A percentile compares a stretch with the other conserved stretches of the same genome.
Conservation (phyloP, 2,113 vertebrate genomes). For the Microcebus tavaratra region DNA sequence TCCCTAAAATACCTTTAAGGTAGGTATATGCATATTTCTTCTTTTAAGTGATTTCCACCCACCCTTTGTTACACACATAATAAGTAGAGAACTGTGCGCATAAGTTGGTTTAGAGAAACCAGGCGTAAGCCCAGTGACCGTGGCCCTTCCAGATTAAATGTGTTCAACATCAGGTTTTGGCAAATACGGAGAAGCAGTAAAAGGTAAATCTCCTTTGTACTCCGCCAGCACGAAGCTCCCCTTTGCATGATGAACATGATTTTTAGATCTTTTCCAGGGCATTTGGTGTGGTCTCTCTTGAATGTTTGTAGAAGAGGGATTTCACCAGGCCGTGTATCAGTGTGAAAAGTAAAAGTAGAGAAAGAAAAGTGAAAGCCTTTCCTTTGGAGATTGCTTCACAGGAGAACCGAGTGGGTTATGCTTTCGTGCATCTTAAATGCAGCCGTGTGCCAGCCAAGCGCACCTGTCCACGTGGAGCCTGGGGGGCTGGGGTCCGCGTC, state of each 20-base stretch:
- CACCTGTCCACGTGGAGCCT: neutral
- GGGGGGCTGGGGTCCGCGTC: neutral
- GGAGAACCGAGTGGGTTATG: neutral
- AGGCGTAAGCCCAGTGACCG: neutral
- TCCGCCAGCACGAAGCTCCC: neutral
- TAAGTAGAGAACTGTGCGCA: neutral
- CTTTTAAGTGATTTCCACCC: neutral
- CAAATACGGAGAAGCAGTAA: neutral
- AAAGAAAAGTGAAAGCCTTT: neutral
- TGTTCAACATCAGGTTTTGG: neutral
- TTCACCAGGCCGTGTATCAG: neutral
- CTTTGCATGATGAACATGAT: neutral
- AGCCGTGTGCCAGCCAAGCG: rapidly evolving
- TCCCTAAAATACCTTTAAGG: neutral
- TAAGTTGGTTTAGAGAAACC: neutral
- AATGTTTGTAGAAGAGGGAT: neutral
- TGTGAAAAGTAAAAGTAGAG: neutral
- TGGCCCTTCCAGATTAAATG: neutral
- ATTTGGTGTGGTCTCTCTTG: neutral
- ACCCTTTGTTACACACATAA: neutral
- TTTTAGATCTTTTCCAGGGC: neutral
- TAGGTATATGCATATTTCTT: neutral
- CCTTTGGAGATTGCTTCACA: neutral
- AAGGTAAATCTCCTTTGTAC: neutral
- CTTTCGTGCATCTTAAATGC: rapidly evolving